phyloP scores from a whole-genome alignment of 1,140 invertebrate species.

The Heliconius eleuchia region DNA sequence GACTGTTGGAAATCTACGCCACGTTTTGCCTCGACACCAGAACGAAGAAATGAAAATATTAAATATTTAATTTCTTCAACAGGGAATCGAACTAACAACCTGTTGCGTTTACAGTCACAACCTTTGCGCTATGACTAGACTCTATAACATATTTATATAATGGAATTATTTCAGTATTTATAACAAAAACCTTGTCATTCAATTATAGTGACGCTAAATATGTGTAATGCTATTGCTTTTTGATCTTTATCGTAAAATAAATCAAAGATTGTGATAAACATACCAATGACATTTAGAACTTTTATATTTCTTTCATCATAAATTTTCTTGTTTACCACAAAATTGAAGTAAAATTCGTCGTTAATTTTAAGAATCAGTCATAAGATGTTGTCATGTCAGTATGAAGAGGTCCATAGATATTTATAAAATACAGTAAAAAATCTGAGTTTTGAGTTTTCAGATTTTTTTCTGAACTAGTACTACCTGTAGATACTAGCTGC shows the following conservation, averaged over 20 bases:
- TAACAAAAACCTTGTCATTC: background rate
- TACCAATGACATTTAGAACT: background rate
- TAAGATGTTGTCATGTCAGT: background rate
- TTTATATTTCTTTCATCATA: slow-evolving; percentile 1
- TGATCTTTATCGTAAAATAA: background rate
- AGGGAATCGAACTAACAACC: no score
- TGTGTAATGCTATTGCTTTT: background rate
- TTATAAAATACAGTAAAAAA: background rate
- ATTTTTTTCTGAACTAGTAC: no score
- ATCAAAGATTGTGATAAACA: background rate
- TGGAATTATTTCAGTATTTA: background rate
- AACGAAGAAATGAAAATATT: no score
- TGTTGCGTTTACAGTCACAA: no score
- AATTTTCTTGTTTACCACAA: slow-evolving; percentile 16
- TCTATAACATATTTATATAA: background rate
- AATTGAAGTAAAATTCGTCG: background rate
- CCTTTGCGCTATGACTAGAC: no score
- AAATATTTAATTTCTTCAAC: no score
- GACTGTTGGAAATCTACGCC: no score
- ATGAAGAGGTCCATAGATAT: background rate
- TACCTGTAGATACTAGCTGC: no score
- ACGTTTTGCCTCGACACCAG: no score
- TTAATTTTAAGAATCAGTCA: background rate
- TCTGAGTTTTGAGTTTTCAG: no score
- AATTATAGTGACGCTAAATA: background rate